Conservation (phyloP, 2,797 vertebrate genomes). For the Anguilla obscura region DNA sequence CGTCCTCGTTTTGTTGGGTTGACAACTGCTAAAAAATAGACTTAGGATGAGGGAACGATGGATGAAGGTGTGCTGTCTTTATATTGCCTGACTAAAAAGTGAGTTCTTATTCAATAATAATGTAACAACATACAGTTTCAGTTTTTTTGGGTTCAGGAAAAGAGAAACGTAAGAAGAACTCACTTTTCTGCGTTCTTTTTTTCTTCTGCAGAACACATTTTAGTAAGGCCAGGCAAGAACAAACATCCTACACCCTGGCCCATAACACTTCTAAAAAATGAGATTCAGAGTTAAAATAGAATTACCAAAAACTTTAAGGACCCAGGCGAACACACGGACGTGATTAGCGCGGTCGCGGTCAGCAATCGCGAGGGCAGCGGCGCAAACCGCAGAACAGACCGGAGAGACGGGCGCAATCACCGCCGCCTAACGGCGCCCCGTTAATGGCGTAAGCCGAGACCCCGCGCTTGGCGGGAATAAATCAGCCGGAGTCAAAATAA, state of each 20-base stretch:
- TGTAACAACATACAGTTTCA: neutral
- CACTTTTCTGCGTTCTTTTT: neutral
- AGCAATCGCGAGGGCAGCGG: neutral
- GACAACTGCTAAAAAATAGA: conserved; percentile 18
- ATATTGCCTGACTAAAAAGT: conserved; percentile 27
- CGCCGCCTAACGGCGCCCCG: neutral
- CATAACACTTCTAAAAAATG: neutral
- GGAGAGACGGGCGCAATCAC: neutral
- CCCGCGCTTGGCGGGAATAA: neutral
- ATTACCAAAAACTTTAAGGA: neutral
- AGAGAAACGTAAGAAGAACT: neutral
- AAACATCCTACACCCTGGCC: neutral
- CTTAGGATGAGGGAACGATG: neutral
- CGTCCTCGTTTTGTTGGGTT: conserved; percentile 57
- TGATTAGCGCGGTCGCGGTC: neutral
- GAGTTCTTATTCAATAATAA: neutral
- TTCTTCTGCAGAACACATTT: neutral
- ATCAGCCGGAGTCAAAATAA: conserved; percentile 23
- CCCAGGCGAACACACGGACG: neutral
- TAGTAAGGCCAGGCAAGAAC: neutral
- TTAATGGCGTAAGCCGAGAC: conserved; percentile 8
- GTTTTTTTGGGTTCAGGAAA: neutral
- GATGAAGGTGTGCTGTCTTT: conserved; percentile 27
- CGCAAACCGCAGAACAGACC: neutral
- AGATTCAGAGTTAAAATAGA: neutral